Evolutionary conservation across 2,113 vertebrate species (phyloP).

Genomic region (Alectura lathami): DNA sequence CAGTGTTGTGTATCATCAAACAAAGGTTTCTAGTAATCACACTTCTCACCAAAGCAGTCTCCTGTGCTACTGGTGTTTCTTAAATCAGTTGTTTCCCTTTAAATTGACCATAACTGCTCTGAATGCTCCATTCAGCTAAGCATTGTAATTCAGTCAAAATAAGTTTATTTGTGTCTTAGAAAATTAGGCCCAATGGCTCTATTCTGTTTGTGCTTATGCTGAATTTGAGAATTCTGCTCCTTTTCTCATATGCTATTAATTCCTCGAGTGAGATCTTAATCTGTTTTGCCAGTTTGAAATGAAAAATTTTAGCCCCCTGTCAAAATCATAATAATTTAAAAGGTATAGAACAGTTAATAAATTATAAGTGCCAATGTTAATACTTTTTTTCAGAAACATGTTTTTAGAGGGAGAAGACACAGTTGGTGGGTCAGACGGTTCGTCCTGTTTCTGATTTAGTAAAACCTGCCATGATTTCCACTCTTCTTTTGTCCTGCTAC

Average conservation of each 20-base stretch:
- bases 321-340: not conserved
- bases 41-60: not conserved
- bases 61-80: not conserved
- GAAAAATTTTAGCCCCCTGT: not conserved
- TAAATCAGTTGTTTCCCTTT: not conserved
- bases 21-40: not conserved
- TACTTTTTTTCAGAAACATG: not conserved
- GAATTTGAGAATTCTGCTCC: not conserved
- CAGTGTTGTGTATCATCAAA: not conserved
- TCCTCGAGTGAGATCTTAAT: not conserved
- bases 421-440: not conserved
- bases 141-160: not conserved
- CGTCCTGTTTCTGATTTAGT: not conserved
- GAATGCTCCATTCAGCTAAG: not conserved
- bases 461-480: constrained; percentile 15
- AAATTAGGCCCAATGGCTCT: not conserved
- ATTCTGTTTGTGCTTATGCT: not conserved
- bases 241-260: not conserved
- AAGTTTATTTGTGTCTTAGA: not conserved
- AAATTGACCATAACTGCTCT: not conserved
- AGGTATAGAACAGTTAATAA: not conserved
- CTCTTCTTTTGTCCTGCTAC: not conserved
- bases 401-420: not conserved
- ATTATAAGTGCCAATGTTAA: not conserved
- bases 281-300: not conserved